phyloP scores from a whole-genome alignment of 2,113 vertebrate genomes.

The zebrafish (Danio rerio) region DNA sequence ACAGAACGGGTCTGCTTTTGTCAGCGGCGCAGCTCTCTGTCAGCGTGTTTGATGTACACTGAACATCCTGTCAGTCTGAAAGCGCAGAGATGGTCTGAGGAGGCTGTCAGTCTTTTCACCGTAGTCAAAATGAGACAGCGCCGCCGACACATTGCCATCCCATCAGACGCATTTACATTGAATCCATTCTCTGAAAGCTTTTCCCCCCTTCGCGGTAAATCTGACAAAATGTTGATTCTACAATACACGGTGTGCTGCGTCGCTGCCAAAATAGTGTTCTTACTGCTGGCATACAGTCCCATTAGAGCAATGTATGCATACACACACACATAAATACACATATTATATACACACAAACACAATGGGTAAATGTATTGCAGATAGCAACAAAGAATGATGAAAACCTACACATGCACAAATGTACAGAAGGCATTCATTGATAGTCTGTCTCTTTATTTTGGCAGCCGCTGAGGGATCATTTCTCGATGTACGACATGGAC shows the following conservation, averaged over 20 bases:
- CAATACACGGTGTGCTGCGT: constrained; percentile 67
- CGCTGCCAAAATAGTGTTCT: constrained; percentile 76
- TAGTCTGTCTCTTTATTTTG: constrained; percentile 76
- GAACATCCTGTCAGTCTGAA: constrained; percentile 71
- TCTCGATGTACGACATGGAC: constrained; percentile 70
- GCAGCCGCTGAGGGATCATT: constrained; percentile 74
- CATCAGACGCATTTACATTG: constrained; percentile 61
- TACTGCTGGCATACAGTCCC: constrained; percentile 68
- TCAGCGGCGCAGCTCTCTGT: constrained; percentile 21
- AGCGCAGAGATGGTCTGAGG: constrained; percentile 63
- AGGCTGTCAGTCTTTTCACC: constrained; percentile 65
- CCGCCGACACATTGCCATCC: constrained; percentile 50
- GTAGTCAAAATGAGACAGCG: constrained; percentile 47
- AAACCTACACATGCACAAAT: neutral
- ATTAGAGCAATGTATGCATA: constrained; percentile 64
- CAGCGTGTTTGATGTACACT: constrained; percentile 64
- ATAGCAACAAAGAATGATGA: constrained; percentile 9
- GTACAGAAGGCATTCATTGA: constrained; percentile 15
- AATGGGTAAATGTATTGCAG: neutral
- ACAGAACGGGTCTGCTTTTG: constrained; percentile 69
- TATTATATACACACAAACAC: no score
- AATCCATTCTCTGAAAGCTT: constrained; percentile 53
- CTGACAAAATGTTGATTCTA: constrained; percentile 79
- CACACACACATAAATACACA: constrained; percentile 49
- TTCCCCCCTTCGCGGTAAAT: constrained; percentile 14